Conservation (phyloP, 2,888 invertebrate genomes). For the Pheosia tremula region DNA sequence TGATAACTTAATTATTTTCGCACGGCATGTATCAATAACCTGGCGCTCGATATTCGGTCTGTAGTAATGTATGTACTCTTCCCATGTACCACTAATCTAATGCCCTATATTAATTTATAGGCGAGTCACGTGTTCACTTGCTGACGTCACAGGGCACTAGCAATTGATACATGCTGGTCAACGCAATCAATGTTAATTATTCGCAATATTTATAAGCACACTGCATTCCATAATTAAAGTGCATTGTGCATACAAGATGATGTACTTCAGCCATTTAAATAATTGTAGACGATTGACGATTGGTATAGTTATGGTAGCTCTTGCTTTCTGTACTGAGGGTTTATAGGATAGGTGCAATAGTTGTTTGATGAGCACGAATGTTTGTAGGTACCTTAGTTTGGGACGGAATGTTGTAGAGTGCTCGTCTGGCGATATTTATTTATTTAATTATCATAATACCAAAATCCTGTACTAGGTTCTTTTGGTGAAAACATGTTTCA, state of each 20-base stretch:
- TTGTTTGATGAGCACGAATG: no score
- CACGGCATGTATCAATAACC: not conserved
- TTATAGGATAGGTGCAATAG: no score
- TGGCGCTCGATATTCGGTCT: not conserved
- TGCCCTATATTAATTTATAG: not conserved
- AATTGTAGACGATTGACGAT: not conserved
- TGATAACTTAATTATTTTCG: no score
- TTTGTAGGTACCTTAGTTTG: no score
- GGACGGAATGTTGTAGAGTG: no score
- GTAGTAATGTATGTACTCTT: not conserved
- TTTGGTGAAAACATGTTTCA: no score
- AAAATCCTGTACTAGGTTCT: no score
- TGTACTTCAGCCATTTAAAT: not conserved
- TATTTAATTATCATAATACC: no score
- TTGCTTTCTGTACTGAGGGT: no score
- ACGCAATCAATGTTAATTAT: constrained; percentile 2
- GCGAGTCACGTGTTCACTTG: not conserved
- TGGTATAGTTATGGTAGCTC: no score
- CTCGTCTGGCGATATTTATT: no score
- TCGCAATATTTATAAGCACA: constrained; percentile 4
- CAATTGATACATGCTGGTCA: not conserved
- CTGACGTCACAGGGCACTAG: not conserved
- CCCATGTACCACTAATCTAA: not conserved
- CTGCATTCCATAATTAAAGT: constrained; percentile 3
- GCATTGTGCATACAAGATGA: not conserved